A percentile compares a stretch with the other conserved stretches of the same genome.
Evolutionary conservation across 2,113 vertebrate genomes (phyloP).

Genomic region (Anoura caudifer): DNA sequence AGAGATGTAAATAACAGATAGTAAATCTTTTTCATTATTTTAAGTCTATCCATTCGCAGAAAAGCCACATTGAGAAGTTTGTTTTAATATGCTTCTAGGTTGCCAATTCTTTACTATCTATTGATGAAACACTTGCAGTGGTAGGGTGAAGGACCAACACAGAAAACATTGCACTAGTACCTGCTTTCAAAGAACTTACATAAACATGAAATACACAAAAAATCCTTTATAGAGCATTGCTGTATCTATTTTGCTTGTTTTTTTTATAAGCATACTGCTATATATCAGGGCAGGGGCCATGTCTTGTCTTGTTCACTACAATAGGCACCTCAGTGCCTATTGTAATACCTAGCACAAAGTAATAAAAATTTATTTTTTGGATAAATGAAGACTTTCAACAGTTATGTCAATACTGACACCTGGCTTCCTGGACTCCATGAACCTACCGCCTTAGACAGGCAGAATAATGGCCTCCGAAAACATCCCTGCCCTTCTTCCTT

Average conservation of each 20-base stretch:
- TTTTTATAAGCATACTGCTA: not conserved
- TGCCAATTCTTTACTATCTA: conserved; percentile 29
- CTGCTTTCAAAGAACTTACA: not conserved
- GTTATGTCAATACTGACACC: not conserved
- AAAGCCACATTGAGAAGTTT: not conserved
- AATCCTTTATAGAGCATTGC: not conserved
- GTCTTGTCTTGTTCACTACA: not conserved
- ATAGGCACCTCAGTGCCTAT: not conserved
- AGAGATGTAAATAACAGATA: not conserved
- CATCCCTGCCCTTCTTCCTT: not conserved
- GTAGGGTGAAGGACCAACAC: not conserved
- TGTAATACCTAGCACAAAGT: not conserved
- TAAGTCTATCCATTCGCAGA: not conserved
- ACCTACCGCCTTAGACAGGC: not conserved
- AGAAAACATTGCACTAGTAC: not conserved
- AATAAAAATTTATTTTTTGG: not conserved
- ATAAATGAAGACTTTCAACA: conserved; percentile 3
- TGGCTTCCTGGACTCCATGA: not conserved
- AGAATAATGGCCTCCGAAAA: not conserved
- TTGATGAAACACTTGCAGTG: not conserved
- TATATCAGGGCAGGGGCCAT: not conserved
- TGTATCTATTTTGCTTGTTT: not conserved
- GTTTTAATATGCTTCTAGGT: conserved; percentile 1
- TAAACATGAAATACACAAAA: not conserved
- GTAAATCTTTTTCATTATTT: conserved; percentile 7